Conservation (phyloP, 2,113 vertebrate genomes). For the Orcinus orca region DNA sequence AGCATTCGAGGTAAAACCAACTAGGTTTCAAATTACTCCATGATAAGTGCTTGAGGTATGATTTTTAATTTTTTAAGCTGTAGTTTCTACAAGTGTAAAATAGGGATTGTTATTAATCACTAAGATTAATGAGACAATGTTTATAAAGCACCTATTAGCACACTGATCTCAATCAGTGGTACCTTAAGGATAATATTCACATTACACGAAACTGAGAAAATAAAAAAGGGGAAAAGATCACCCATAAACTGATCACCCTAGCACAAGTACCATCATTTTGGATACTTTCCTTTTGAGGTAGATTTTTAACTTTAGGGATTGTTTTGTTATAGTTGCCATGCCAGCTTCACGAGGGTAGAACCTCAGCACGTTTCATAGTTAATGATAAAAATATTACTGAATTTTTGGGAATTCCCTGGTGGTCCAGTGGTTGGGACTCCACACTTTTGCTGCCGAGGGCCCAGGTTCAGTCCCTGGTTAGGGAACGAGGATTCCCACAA, state of each 20-base stretch:
- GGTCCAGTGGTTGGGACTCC: background rate
- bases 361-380: background rate
- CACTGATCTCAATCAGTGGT: background rate
- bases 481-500: background rate
- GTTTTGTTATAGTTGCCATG: background rate
- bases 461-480: background rate
- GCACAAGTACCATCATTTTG: background rate
- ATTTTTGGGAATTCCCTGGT: background rate
- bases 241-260: background rate
- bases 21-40: background rate
- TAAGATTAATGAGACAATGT: slow-evolving; percentile 12
- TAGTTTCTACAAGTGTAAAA: slow-evolving; percentile 3
- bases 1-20: background rate
- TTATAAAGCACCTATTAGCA: slow-evolving; percentile 20
- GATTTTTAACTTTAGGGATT: background rate
- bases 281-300: background rate
- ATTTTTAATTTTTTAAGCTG: slow-evolving; percentile 22
- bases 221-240: background rate
- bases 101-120: background rate
- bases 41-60: background rate
- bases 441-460: background rate
- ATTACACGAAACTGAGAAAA: background rate
- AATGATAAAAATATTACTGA: background rate
- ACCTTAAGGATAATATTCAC: background rate
- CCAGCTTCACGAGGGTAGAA: background rate